Conservation (phyloP, 1,140 invertebrate species). For the Orchestia grillus region DNA sequence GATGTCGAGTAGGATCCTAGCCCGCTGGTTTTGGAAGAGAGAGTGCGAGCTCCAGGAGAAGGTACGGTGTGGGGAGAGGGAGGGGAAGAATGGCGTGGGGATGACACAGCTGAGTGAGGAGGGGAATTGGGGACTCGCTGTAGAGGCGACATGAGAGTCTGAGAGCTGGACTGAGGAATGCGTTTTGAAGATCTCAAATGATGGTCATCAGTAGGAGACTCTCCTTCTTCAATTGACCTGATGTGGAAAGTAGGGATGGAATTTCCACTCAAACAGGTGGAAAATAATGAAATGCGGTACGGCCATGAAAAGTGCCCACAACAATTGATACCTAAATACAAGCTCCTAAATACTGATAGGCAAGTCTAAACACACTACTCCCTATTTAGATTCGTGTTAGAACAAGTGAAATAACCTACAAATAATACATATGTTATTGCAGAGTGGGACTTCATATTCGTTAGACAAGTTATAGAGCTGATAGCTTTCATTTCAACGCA, state of each 20-base stretch:
- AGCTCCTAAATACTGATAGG: too few species aligned
- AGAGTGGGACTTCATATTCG: too few species aligned
- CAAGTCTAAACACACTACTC: not conserved
- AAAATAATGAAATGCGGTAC: not conserved
- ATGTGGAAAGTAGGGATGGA: not conserved
- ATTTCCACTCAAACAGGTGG: too few species aligned
- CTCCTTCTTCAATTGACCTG: not conserved
- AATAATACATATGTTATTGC: too few species aligned
- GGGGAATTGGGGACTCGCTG: not conserved
- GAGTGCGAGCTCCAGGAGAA: not conserved
- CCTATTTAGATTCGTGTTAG: too few species aligned
- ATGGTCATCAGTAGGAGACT: not conserved
- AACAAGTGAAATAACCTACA: too few species aligned
- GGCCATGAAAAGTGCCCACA: not conserved
- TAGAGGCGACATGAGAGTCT: not conserved
- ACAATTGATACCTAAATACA: not conserved
- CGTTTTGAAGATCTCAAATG: not conserved
- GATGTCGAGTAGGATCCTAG: constrained; percentile 43
- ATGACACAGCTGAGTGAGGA: constrained; percentile 12
- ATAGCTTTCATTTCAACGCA: too few species aligned
- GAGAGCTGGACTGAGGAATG: not conserved
- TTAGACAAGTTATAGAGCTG: too few species aligned
- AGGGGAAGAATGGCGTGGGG: constrained; percentile 17
- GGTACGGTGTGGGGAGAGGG: constrained; percentile 17
- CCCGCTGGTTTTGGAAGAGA: constrained; percentile 42